Percentiles rank a stretch among this genome's conserved stretches.
Evolutionary conservation across 2,113 vertebrate genomes (phyloP).

Genomic region (Orthochromis malagaraziensis): DNA sequence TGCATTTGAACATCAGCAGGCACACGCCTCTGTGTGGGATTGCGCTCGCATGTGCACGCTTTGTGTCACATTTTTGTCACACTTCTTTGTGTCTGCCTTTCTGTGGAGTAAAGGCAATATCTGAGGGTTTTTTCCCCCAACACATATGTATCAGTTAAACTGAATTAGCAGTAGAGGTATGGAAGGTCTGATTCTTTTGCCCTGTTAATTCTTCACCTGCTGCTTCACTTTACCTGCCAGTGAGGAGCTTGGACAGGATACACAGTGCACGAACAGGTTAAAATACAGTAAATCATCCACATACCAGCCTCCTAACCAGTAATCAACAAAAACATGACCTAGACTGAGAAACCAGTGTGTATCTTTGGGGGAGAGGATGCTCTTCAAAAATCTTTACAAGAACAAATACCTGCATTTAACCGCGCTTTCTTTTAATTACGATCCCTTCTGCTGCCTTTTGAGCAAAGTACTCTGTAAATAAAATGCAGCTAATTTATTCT

Average conservation of each 20-base stretch:
- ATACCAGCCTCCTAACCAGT: background rate
- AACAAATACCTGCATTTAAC: background rate
- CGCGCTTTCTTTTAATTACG: background rate
- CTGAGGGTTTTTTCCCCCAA: background rate
- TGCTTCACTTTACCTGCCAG: background rate
- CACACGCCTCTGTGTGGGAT: background rate
- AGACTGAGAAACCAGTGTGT: background rate
- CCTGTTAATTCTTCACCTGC: background rate
- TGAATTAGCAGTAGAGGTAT: background rate
- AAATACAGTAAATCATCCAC: background rate
- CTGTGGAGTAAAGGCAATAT: background rate
- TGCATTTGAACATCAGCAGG: background rate
- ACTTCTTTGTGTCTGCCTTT: background rate
- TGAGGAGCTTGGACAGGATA: background rate
- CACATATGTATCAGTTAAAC: background rate
- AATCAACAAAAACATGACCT: background rate
- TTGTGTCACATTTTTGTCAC: background rate
- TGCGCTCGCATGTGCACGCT: background rate
- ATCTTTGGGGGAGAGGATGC: background rate
- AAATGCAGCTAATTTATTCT: background rate
- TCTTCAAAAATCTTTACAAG: background rate
- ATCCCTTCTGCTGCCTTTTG: background rate
- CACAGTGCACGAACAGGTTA: background rate
- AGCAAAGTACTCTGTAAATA: background rate
- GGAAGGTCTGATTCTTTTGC: background rate